These are phyloP conservation scores for Watsonalla cultraria DNA, from an alignment of 2,888 invertebrate species.

Conservation along the genomic window DNA sequence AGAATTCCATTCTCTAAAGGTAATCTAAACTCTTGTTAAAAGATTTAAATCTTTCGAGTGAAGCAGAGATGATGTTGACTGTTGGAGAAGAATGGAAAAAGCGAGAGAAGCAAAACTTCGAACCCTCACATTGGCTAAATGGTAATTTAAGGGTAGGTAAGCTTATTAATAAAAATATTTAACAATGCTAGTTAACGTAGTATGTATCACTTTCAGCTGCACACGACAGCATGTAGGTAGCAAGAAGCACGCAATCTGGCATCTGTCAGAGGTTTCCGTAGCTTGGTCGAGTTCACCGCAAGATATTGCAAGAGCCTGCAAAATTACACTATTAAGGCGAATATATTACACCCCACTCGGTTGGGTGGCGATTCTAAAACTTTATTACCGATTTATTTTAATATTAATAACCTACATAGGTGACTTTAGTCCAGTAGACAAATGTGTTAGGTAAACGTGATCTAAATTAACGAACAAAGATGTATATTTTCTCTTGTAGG, in stretches of 20 bases:
- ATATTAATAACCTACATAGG: conserved; percentile 15
- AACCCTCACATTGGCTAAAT: too few species aligned
- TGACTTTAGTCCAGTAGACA: background rate
- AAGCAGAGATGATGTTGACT: too few species aligned
- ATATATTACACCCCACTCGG: conserved; percentile 46
- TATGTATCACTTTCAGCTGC: conserved; percentile 11
- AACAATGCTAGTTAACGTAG: background rate
- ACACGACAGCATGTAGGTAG: conserved; percentile 32
- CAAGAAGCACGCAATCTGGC: conserved; percentile 38
- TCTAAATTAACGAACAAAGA: too few species aligned
- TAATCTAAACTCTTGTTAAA: too few species aligned
- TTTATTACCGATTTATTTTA: conserved; percentile 42
- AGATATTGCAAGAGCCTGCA: conserved; percentile 52
- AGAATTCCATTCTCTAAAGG: too few species aligned
- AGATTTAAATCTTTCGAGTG: too few species aligned
- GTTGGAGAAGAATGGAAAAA: too few species aligned
- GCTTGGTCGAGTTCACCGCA: conserved; percentile 42
- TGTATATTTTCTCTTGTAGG: too few species aligned
- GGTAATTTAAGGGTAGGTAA: too few species aligned
- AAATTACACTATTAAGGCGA: conserved; percentile 56
- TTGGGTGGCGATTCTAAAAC: conserved; percentile 33
- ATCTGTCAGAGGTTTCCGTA: conserved; percentile 37
- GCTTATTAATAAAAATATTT: background rate
- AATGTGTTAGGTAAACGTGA: background rate
- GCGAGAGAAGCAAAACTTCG: too few species aligned